Evolutionary conservation across 2,113 vertebrate genomes (phyloP).

Genomic region (Passer domesticus): DNA sequence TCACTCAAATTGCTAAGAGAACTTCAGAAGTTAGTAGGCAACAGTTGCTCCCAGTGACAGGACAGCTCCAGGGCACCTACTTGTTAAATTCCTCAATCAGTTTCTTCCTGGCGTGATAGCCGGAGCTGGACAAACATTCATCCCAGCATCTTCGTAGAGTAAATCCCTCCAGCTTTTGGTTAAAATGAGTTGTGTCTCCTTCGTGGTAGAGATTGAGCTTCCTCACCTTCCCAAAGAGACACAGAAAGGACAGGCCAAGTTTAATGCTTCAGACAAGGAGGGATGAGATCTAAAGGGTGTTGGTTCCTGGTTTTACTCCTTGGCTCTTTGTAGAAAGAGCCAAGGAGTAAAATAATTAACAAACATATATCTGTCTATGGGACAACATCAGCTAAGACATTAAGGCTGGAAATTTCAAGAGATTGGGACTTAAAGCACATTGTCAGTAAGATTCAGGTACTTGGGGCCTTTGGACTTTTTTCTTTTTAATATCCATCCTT

Average conservation of each 20-base stretch:
- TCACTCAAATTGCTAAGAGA: not conserved
- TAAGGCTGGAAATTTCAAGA: not conserved
- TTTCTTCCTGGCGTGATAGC: conserved; percentile 71
- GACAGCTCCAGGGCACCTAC: conserved; percentile 61
- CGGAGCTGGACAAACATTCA: conserved; percentile 82
- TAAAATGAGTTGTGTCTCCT: conserved; percentile 89
- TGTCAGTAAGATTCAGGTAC: not conserved
- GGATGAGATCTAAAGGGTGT: not conserved
- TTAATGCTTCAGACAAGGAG: not conserved
- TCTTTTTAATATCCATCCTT: not conserved
- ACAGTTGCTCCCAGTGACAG: not conserved
- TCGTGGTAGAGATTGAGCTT: conserved; percentile 85
- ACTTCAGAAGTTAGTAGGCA: not conserved
- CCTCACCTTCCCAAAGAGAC: conserved; percentile 79
- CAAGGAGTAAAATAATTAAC: not conserved
- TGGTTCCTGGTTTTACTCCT: not conserved
- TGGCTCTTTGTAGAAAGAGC: not conserved
- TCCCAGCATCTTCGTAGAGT: conserved; percentile 90
- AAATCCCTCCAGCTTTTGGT: conserved; percentile 85
- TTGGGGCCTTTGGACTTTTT: not conserved
- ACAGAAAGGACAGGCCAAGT: not conserved
- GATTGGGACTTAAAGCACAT: not conserved
- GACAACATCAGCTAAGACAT: not conserved
- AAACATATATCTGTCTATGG: not conserved
- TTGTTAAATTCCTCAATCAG: conserved; percentile 86